These are phyloP conservation scores for Tarsius wallacei DNA, from an alignment of 2,797 vertebrate genomes.

Conservation along the genomic window DNA sequence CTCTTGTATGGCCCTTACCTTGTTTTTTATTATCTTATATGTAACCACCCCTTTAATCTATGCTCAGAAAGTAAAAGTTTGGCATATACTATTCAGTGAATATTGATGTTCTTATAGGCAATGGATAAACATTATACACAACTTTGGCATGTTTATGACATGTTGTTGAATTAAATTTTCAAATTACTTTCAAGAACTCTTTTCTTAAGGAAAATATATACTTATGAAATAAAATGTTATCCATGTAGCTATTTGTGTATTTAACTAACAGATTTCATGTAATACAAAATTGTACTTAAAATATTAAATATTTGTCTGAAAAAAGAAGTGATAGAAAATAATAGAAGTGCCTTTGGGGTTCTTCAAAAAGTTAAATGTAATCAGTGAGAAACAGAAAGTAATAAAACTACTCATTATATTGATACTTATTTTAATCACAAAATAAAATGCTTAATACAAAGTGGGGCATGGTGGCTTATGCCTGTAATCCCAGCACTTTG, in stretches of 20 bases:
- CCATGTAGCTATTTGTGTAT: neutral
- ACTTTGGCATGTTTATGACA: neutral
- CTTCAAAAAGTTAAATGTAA: constrained; percentile 45
- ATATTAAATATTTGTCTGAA: constrained; percentile 31
- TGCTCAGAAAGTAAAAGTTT: neutral
- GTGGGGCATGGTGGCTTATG: no score
- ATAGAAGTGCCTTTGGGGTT: neutral
- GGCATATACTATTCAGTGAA: neutral
- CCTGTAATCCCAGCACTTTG: no score
- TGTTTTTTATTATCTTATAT: neutral
- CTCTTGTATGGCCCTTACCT: neutral
- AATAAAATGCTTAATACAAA: constrained; percentile 12
- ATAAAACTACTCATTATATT: neutral
- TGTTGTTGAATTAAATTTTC: neutral
- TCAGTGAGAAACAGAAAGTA: neutral
- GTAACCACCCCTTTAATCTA: neutral
- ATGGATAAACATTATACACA: neutral
- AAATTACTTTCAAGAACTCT: neutral
- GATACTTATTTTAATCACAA: constrained; percentile 20
- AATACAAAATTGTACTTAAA: neutral
- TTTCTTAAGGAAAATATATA: neutral
- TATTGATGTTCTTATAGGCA: neutral
- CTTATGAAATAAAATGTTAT: constrained; percentile 3
- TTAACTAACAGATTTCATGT: neutral
- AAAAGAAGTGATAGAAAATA: constrained; percentile 24